Percentiles rank a stretch among this genome's conserved stretches.
phyloP scores from a whole-genome alignment of 2,113 vertebrate genomes.

The Lepisosteus osseus region DNA sequence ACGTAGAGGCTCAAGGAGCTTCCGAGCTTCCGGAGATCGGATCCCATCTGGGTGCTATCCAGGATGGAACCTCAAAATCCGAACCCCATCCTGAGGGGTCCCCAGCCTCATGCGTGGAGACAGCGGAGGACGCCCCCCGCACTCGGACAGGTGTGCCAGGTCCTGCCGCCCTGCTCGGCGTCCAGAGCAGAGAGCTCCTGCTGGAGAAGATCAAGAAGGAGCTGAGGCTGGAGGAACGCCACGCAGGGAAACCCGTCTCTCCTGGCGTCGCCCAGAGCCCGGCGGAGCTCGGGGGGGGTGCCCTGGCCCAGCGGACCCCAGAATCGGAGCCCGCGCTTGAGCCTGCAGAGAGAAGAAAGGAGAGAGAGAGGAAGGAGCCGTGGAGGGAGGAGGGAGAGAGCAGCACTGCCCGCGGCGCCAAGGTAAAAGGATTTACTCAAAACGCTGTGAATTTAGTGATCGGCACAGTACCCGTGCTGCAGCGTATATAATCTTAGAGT shows the following conservation, averaged over 20 bases:
- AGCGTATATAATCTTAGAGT: no score
- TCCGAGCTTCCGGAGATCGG: not conserved
- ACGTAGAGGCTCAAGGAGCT: not conserved
- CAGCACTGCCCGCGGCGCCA: conserved; percentile 26
- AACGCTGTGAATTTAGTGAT: no score
- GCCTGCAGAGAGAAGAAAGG: not conserved
- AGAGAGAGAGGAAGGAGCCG: not conserved
- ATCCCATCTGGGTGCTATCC: not conserved
- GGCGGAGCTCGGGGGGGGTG: not conserved
- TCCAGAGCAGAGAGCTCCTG: conserved; percentile 21
- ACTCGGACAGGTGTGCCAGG: not conserved
- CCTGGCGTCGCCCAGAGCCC: no score
- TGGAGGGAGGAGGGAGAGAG: conserved; percentile 19
- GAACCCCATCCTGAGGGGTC: not conserved
- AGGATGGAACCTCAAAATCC: no score
- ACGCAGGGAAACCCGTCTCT: no score
- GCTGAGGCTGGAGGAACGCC: not conserved
- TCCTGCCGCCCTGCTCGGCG: not conserved
- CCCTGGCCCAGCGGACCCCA: conserved; percentile 9
- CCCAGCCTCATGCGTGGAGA: not conserved
- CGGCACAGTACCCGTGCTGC: no score
- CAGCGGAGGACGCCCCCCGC: not conserved
- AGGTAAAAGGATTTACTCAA: conserved; percentile 35
- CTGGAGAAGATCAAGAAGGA: conserved; percentile 17
- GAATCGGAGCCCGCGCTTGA: conserved; percentile 6